These are phyloP conservation scores for Gari tellinella DNA, from an alignment of 2,888 invertebrate species.

Conservation along the genomic window DNA sequence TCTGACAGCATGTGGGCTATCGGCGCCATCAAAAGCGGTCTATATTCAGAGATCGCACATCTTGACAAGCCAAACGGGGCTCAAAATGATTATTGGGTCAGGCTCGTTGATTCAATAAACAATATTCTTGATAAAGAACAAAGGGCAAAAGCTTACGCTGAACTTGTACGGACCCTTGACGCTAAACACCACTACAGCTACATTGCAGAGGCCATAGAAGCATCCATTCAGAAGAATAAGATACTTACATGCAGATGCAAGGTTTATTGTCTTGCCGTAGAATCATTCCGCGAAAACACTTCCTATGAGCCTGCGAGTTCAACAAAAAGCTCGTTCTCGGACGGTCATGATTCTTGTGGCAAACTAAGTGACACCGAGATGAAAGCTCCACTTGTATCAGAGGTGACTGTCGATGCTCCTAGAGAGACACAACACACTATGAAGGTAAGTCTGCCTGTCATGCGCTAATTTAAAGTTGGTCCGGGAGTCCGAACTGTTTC, in stretches of 20 bases:
- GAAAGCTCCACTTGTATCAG: no score
- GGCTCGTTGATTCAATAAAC: not conserved
- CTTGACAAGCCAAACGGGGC: not conserved
- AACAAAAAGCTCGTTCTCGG: not conserved
- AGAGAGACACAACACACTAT: no score
- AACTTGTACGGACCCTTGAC: not conserved
- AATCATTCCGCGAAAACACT: not conserved
- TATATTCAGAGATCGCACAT: not conserved
- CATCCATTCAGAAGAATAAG: not conserved
- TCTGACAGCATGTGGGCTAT: not conserved
- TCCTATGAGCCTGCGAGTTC: constrained; percentile 1
- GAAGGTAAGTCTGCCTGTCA: no score
- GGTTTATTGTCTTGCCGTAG: not conserved
- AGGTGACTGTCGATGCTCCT: no score
- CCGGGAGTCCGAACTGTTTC: no score
- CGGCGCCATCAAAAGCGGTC: not conserved
- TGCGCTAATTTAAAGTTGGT: no score
- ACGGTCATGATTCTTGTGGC: no score
- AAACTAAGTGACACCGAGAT: no score
- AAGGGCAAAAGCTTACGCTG: not conserved
- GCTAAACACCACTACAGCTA: constrained; percentile 6
- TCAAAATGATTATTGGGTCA: constrained; percentile 1
- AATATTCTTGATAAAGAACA: not conserved
- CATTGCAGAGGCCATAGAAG: not conserved
- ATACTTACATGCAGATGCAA: not conserved